These are phyloP conservation scores for Eunapius fragilis DNA, from an alignment of 37 sponge, comb jelly and placozoan genomes.

Conservation along the genomic window DNA sequence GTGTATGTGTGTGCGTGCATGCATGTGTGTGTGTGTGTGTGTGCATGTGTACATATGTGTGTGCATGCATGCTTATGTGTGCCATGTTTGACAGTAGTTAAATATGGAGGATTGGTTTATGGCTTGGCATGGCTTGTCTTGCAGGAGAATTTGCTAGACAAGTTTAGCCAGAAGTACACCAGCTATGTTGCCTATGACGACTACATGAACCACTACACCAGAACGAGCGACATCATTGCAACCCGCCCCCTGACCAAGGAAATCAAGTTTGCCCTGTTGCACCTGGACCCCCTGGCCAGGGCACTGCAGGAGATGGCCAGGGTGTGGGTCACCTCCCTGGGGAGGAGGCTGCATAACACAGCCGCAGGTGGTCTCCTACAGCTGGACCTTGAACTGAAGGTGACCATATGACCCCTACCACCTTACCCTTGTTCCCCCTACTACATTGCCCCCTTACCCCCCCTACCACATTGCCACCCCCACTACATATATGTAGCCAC, in stretches of 20 bases:
- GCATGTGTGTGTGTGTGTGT: constrained; percentile 1
- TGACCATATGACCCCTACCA: neutral
- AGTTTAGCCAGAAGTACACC: constrained; percentile 83
- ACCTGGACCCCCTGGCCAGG: constrained; percentile 83
- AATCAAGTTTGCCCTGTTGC: constrained; percentile 77
- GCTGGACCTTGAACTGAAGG: constrained; percentile 73
- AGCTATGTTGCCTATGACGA: constrained; percentile 88
- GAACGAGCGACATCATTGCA: constrained; percentile 61
- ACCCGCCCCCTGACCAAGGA: constrained; percentile 60
- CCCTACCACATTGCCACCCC: no score
- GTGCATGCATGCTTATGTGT: constrained; percentile 10
- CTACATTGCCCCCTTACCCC: no score
- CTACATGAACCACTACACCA: constrained; percentile 81
- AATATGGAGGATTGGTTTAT: neutral
- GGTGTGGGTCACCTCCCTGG: constrained; percentile 92
- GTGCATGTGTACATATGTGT: constrained; percentile 3
- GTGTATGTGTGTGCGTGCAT: neutral
- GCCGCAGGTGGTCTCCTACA: constrained; percentile 60
- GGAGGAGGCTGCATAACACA: constrained; percentile 84
- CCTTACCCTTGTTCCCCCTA: neutral
- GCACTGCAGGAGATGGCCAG: constrained; percentile 84
- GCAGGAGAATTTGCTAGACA: constrained; percentile 85
- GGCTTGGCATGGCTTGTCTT: neutral
- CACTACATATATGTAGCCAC: no score
- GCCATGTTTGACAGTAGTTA: neutral